Conservation (phyloP, 2,113 vertebrate genomes). For the Lophotis ruficrista region DNA sequence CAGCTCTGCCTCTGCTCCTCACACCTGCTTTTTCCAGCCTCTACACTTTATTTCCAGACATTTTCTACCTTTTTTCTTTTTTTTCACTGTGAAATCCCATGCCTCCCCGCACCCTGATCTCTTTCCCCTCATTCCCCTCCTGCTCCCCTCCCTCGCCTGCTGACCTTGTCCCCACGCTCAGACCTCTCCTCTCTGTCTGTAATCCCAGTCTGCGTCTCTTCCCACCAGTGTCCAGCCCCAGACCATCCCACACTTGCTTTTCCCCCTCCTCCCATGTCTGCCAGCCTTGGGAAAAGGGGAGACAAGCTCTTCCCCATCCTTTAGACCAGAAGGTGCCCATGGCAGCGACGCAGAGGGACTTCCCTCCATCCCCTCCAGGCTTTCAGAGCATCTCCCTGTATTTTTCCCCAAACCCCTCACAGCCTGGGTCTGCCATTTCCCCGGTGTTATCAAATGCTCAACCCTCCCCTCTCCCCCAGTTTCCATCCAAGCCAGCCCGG, state of each 20-base stretch:
- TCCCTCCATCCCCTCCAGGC: not conserved
- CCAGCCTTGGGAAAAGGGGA: not conserved
- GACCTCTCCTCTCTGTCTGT: not conserved
- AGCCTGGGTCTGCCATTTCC: not conserved
- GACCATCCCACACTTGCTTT: not conserved
- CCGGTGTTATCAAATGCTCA: not conserved
- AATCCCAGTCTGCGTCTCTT: not conserved
- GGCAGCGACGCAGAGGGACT: not conserved
- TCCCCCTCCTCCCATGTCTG: not conserved
- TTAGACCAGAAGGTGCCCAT: not conserved
- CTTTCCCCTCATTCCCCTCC: not conserved
- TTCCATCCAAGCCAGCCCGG: not conserved
- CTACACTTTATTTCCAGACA: not conserved
- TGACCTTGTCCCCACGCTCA: not conserved
- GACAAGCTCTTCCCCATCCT: rapidly evolving
- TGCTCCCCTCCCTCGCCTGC: not conserved
- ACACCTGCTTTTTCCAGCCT: not conserved
- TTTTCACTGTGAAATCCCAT: not conserved
- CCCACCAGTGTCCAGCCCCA: not conserved
- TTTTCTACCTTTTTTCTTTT: not conserved
- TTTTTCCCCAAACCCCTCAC: not conserved
- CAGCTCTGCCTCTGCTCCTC: not conserved
- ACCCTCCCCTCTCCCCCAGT: too few species aligned
- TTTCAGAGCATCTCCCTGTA: rapidly evolving
- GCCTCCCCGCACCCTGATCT: not conserved